phyloP scores from a whole-genome alignment of 2,113 vertebrate genomes.

The Poecile atricapillus region DNA sequence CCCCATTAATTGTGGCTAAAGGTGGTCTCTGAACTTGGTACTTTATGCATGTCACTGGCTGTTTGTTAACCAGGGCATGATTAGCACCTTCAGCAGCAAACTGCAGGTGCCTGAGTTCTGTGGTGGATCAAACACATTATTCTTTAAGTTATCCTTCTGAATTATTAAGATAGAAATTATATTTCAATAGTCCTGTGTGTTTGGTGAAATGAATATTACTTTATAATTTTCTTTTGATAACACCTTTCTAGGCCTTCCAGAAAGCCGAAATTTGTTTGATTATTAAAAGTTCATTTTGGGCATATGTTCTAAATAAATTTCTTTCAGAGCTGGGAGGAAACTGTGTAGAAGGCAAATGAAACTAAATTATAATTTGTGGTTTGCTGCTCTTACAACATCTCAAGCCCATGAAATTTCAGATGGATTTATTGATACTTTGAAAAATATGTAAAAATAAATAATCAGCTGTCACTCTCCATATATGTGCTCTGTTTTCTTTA shows the following conservation, averaged over 20 bases:
- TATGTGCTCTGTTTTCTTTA: constrained; percentile 49
- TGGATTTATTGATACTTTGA: constrained; percentile 29
- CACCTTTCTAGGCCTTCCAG: not conserved
- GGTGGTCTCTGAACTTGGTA: not conserved
- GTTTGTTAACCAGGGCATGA: not conserved
- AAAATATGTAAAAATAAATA: constrained; percentile 47
- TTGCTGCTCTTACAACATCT: not conserved
- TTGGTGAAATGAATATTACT: not conserved
- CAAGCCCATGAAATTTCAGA: constrained; percentile 7
- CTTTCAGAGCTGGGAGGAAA: not conserved
- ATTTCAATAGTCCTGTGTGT: not conserved
- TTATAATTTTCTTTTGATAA: not conserved
- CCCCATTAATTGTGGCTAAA: not conserved
- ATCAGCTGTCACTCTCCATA: constrained; percentile 20
- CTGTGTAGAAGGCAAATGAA: not conserved
- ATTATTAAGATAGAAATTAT: not conserved
- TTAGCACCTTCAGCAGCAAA: not conserved
- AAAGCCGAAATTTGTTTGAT: not conserved
- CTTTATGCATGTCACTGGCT: not conserved
- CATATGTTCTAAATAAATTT: not conserved
- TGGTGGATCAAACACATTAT: not conserved
- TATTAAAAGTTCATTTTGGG: constrained; percentile 4
- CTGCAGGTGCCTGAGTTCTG: not conserved
- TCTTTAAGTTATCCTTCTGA: not conserved
- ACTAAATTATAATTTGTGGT: not conserved